phyloP scores from a whole-genome alignment of 2,888 invertebrate genomes.

The Phytoseiulus persimilis region DNA sequence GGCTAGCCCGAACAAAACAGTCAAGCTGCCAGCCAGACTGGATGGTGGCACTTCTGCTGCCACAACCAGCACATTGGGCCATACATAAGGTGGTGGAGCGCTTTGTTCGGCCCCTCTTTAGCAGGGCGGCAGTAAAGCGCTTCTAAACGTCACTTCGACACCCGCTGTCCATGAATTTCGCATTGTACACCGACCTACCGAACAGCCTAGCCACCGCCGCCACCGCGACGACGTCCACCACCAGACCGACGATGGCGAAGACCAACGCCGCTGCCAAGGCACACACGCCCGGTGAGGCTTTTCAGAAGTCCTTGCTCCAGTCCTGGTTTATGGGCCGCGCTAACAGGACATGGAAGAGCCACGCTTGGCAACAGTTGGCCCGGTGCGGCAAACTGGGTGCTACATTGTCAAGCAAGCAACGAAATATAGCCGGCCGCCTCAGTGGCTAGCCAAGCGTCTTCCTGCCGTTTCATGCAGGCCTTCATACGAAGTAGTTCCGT shows the following conservation, averaged over 20 bases:
- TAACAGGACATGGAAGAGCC: background rate
- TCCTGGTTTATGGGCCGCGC: background rate
- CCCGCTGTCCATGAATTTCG: slow-evolving; percentile 5
- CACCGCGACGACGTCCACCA: background rate
- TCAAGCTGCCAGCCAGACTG: slow-evolving; percentile 12
- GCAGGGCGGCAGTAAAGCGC: background rate
- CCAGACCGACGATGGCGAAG: background rate
- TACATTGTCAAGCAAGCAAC: background rate
- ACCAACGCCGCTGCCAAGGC: background rate
- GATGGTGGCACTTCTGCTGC: slow-evolving; percentile 37
- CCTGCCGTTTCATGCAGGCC: background rate
- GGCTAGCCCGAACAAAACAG: background rate
- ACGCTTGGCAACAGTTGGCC: background rate
- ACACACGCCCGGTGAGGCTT: background rate
- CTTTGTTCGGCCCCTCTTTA: background rate
- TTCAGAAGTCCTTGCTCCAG: background rate
- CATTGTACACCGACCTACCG: background rate
- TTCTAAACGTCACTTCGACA: background rate
- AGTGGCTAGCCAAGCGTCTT: background rate
- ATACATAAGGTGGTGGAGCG: background rate
- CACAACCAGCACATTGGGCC: slow-evolving; percentile 14
- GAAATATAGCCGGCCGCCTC: background rate
- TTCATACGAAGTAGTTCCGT: no score
- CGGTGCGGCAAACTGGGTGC: background rate
- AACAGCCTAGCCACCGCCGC: background rate